Base-by-base conservation (phyloP, 2,888 invertebrate species). In the Dryomyza anilis region DNA sequence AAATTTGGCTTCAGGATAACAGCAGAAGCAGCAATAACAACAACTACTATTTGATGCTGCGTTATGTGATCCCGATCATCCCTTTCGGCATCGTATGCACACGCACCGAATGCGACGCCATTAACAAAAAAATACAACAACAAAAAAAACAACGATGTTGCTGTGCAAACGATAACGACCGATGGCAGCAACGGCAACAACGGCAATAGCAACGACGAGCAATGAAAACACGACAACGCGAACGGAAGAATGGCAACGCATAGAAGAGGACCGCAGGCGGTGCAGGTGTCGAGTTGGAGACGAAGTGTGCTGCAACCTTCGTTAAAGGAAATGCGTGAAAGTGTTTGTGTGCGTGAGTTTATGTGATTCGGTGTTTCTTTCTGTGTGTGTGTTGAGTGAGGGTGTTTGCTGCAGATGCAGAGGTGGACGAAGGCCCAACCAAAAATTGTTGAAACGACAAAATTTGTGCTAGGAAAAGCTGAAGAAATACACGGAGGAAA, bases 31-130 rank as follows among this genome's bases (percentile, higher is more conserved):
- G 19, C 25, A n/a, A 12, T 8, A 23, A 27, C 53, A 55, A 52
- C 53, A 30, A 33, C 14, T 52, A 45, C 14, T 23, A 27, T 25
- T 33, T 46, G n/a, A 16, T 16, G n/a, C 48, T 48, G 30, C 43
- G 29, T 48, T 16, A 52, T 50, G 39, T 33, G 50, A 52, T 50
- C 39, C 39, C 52, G 50, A 61, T 56, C 59, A 66, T 66, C 56
- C 63, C 63, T 66, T 60, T 66, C 64, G 69, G 66, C 67, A 63
- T 67, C 65, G 66, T 68, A 68, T 71, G 68, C 70, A 70, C 69
- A 72, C 72, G 69, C 71, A 71, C 68, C 67, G 39, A 27, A 58
- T 36, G 55, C 66, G 65, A 69, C 67, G 69, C 72, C 67, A 70
- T 67, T 64, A 70, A 69, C n/a, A n/a, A 30, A 23, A 55, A 50